Conservation (phyloP, 2,797 vertebrate species). For the Enteromius viviparus region DNA sequence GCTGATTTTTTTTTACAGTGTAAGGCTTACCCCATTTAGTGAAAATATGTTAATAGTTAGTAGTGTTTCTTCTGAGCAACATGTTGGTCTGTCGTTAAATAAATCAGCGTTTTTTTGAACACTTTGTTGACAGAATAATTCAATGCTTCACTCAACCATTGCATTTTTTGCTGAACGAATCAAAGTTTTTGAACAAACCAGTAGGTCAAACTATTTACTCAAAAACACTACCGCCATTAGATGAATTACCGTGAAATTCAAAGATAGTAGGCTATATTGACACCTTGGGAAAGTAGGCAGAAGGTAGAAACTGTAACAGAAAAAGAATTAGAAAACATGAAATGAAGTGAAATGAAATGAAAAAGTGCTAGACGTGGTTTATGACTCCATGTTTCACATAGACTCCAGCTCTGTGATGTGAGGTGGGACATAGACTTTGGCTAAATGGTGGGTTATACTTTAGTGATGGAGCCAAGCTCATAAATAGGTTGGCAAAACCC, state of each 20-base stretch:
- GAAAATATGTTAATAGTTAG: neutral
- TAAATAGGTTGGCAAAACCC: slow-evolving; percentile 8
- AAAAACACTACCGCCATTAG: neutral
- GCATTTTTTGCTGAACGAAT: neutral
- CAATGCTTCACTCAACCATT: neutral
- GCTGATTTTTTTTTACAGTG: too few relatives aligned
- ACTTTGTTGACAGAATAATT: neutral
- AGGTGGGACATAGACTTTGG: neutral
- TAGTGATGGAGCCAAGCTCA: neutral
- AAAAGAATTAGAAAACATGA: neutral
- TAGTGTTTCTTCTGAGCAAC: neutral
- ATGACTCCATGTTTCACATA: neutral
- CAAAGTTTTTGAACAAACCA: neutral
- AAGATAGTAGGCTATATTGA: neutral
- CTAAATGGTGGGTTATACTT: neutral
- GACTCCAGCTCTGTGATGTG: neutral
- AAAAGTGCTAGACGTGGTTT: neutral
- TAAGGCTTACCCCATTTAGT: neutral
- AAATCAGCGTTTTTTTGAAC: neutral
- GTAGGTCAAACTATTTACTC: neutral
- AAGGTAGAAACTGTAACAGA: neutral
- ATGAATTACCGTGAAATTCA: neutral
- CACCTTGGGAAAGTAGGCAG: neutral
- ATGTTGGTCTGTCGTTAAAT: neutral
- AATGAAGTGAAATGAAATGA: neutral